Evolutionary conservation across 2,888 invertebrate species (phyloP).

Genomic region (Thalpophila matura): DNA sequence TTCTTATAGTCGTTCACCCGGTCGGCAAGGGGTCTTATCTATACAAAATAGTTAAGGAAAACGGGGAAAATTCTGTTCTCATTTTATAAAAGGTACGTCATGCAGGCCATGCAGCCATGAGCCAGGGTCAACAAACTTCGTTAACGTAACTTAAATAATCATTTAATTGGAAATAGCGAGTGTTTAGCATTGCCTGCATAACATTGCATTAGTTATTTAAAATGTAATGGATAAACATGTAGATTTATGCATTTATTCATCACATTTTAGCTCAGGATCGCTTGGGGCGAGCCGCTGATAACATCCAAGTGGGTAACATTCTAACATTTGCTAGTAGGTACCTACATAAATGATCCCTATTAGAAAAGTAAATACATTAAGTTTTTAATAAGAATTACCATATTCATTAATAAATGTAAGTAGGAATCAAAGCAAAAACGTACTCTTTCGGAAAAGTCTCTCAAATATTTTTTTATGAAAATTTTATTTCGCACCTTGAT

Average conservation of each 20-base stretch:
- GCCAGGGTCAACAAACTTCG: constrained; percentile 39
- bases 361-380: constrained; percentile 20
- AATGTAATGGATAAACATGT: constrained; percentile 56
- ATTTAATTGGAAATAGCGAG: constrained; percentile 52
- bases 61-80: background rate
- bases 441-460: background rate
- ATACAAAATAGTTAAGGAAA: constrained; percentile 13
- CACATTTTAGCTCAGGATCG: constrained; percentile 56
- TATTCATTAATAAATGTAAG: background rate
- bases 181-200: constrained; percentile 56
- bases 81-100: constrained; percentile 29
- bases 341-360: constrained; percentile 37
- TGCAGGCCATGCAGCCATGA: too few relatives aligned
- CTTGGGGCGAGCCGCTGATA: constrained; percentile 52
- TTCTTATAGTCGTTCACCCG: constrained; percentile 14
- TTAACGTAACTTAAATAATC: constrained; percentile 38
- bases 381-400: background rate
- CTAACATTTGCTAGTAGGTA: constrained; percentile 22
- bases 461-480: too few relatives aligned
- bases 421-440: background rate
- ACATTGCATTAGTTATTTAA: constrained; percentile 47
- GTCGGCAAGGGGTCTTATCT: constrained; percentile 12
- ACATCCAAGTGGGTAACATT: constrained; percentile 32
- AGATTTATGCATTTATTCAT: constrained; percentile 62
- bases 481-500: too few relatives aligned